Evolutionary conservation across 2,888 invertebrate genomes (phyloP).

Genomic region (Dichetophora obliterata): DNA sequence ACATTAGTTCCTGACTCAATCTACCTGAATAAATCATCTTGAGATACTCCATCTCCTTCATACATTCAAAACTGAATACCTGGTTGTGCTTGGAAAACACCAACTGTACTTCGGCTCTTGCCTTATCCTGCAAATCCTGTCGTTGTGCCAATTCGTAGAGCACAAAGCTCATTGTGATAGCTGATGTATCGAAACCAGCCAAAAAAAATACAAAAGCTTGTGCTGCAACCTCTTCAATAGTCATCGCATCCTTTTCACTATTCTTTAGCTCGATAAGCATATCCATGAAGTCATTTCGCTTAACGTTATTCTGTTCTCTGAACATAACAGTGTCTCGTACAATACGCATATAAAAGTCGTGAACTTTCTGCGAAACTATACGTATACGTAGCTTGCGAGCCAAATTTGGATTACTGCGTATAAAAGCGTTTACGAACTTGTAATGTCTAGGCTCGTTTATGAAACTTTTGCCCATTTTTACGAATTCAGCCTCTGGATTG

Average conservation of each 20-base stretch:
- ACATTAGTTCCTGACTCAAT: no score
- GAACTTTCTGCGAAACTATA: constrained; percentile 51
- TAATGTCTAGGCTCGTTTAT: constrained; percentile 49
- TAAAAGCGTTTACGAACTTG: constrained; percentile 43
- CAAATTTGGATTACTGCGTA: constrained; percentile 51
- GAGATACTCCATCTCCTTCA: constrained; percentile 70
- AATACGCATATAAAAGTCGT: constrained; percentile 60
- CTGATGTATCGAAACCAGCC: constrained; percentile 76
- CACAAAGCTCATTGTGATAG: constrained; percentile 73
- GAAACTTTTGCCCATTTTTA: constrained; percentile 54
- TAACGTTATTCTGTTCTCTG: constrained; percentile 61
- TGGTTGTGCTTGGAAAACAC: constrained; percentile 63
- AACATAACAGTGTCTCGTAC: constrained; percentile 65
- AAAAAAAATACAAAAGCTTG: constrained; percentile 56
- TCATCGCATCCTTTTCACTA: constrained; percentile 42
- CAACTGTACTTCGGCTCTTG: constrained; percentile 63
- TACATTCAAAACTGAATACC: constrained; percentile 69
- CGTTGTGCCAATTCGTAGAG: constrained; percentile 54
- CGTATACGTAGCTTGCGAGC: constrained; percentile 54
- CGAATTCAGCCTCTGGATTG: constrained; percentile 66
- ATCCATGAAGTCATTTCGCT: constrained; percentile 71
- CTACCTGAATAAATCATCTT: constrained; percentile 70
- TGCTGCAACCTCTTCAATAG: constrained; percentile 55
- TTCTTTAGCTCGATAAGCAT: constrained; percentile 67
- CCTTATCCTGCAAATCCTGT: constrained; percentile 49